A percentile compares a stretch with the other conserved stretches of the same genome.
phyloP scores from a whole-genome alignment of 2,797 vertebrate genomes.

The Microcaecilia unicolor region DNA sequence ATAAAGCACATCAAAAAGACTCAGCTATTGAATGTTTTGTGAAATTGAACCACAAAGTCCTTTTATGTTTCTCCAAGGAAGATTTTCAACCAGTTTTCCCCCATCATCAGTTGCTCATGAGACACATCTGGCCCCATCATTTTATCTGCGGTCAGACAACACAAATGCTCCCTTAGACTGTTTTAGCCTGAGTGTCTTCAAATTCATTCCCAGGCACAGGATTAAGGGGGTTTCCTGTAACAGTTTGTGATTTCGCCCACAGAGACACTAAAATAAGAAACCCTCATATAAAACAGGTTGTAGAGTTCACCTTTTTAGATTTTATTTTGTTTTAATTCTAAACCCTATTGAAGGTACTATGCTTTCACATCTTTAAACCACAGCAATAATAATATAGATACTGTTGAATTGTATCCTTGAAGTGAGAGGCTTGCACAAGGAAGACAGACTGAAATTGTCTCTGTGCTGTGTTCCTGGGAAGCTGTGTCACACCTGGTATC shows the following conservation, averaged over 20 bases:
- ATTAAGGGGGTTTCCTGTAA: slow-evolving; percentile 19
- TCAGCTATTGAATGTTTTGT: slow-evolving; percentile 36
- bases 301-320: no score
- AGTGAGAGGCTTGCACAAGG: no score
- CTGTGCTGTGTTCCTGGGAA: no score
- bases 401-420: no score
- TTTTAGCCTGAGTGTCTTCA: slow-evolving; percentile 39
- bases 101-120: slow-evolving; percentile 17
- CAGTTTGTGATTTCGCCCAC: slow-evolving; percentile 4
- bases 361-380: no score
- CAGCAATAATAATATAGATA: no score
- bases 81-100: slow-evolving; percentile 39
- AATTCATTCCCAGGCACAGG: slow-evolving; percentile 27
- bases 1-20: slow-evolving; percentile 39
- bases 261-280: slow-evolving; percentile 2
- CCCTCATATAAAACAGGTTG: slow-evolving; percentile 1
- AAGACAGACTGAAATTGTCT: no score
- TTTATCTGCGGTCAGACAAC: slow-evolving; percentile 32
- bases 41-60: slow-evolving; percentile 34
- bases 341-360: neutral
- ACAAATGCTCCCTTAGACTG: slow-evolving; percentile 28
- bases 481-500: no score
- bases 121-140: slow-evolving; percentile 36
- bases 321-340: no score
- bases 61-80: slow-evolving; percentile 54